Conservation (phyloP, 2,797 vertebrate species). For the Acanthurus tractus region DNA sequence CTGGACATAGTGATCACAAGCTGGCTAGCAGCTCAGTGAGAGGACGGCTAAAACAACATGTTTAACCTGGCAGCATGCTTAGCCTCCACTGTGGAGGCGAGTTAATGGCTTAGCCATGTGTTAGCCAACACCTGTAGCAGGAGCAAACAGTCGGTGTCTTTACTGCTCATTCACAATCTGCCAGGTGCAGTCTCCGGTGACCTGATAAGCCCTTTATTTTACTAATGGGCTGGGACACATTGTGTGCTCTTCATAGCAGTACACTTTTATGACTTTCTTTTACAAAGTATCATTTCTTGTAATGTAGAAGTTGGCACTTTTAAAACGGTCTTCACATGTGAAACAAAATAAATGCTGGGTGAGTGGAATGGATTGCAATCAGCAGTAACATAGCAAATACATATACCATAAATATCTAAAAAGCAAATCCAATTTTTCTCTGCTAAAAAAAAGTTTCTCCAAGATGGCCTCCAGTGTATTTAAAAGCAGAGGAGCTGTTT, state of each 20-base stretch:
- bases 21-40: constrained; percentile 43
- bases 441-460: no score
- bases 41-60: constrained; percentile 50
- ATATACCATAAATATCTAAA: no score
- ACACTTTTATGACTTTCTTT: not conserved
- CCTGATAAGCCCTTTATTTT: not conserved
- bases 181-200: constrained; percentile 14
- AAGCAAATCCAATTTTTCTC: no score
- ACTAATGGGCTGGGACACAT: not conserved
- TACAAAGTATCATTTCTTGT: not conserved
- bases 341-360: no score
- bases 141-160: constrained; percentile 15
- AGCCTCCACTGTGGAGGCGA: constrained; percentile 37
- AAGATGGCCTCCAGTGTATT: no score
- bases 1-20: constrained; percentile 62
- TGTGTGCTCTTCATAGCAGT: not conserved
- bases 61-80: constrained; percentile 42
- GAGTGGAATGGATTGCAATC: no score
- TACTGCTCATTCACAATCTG: constrained; percentile 39
- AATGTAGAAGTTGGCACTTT: not conserved
- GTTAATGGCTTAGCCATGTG: constrained; percentile 13
- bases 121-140: constrained; percentile 53
- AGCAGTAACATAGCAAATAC: no score
- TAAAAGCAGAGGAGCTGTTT: no score
- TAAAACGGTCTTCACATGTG: not conserved